phyloP scores from a whole-genome alignment of 1,140 invertebrate genomes.

The Gyrodactylus bullatarudis region DNA sequence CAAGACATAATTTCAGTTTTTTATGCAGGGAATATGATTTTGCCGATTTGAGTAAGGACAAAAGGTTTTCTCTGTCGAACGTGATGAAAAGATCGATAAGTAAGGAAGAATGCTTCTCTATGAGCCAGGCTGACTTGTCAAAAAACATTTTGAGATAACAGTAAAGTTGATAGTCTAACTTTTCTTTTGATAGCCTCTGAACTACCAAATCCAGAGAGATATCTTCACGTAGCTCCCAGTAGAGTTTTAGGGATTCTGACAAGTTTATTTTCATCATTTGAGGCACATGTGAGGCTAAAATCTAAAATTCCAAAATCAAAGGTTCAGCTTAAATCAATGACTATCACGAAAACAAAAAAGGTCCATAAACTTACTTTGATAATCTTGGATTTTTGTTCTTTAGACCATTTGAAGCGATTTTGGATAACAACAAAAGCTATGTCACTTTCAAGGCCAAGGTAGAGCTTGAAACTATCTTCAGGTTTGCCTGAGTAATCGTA shows the following conservation, averaged over 20 bases:
- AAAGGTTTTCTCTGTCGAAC: background rate
- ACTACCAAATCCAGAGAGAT: background rate
- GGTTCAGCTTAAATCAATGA: too few relatives aligned
- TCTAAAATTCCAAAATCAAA: too few relatives aligned
- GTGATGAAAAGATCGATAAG: background rate
- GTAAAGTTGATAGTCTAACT: background rate
- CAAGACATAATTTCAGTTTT: background rate
- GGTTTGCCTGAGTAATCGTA: background rate
- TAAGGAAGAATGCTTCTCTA: background rate
- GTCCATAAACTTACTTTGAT: background rate
- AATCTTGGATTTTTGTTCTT: background rate
- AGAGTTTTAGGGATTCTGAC: background rate
- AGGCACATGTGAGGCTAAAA: background rate
- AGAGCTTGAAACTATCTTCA: background rate
- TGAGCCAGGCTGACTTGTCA: background rate
- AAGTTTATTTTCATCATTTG: background rate
- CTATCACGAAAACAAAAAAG: too few relatives aligned
- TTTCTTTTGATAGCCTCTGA: background rate
- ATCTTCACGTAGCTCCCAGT: background rate
- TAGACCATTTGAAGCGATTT: background rate
- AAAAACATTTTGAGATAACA: background rate
- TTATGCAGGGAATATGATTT: background rate
- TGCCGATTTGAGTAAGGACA: background rate
- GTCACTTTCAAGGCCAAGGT: background rate
- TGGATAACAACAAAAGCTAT: background rate